Percentiles rank a stretch among this genome's conserved stretches.
Conservation (phyloP, 2,113 vertebrate species). For the Centropus unirufus region DNA sequence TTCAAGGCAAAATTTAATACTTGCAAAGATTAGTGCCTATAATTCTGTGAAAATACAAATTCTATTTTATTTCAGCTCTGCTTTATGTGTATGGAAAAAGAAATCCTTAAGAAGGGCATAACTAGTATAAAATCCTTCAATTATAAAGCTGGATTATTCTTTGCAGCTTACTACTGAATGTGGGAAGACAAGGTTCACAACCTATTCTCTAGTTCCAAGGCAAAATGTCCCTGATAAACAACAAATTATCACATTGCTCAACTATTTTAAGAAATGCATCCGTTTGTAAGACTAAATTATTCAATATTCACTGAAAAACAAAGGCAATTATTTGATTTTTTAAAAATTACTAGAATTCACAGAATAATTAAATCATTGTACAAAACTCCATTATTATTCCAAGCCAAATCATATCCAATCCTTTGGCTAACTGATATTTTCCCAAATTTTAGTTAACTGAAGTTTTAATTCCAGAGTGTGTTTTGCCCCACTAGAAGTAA, state of each 20-base stretch:
- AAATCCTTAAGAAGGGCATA: not conserved
- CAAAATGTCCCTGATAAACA: not conserved
- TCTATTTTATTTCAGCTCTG: not conserved
- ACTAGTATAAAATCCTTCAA: slow-evolving; percentile 1
- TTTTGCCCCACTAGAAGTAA: not conserved
- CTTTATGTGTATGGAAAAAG: not conserved
- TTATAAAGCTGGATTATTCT: not conserved
- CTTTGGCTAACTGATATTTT: not conserved
- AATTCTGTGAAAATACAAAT: not conserved
- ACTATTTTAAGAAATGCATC: not conserved
- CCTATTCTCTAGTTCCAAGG: not conserved
- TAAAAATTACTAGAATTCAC: accelerated
- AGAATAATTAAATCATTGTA: not conserved
- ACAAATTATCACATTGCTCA: not conserved
- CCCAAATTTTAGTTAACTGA: not conserved
- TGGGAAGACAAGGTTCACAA: not conserved
- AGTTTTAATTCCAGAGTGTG: not conserved
- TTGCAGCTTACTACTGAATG: not conserved
- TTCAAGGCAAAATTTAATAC: not conserved
- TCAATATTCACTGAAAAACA: not conserved
- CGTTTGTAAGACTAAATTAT: not conserved
- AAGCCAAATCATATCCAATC: not conserved
- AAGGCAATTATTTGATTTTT: not conserved
- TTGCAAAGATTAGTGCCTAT: not conserved
- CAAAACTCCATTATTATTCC: not conserved